A percentile compares a stretch with the other conserved stretches of the same genome.
Evolutionary conservation across 1,140 invertebrate species (phyloP).

Genomic region (Gonatopus flavifemur): DNA sequence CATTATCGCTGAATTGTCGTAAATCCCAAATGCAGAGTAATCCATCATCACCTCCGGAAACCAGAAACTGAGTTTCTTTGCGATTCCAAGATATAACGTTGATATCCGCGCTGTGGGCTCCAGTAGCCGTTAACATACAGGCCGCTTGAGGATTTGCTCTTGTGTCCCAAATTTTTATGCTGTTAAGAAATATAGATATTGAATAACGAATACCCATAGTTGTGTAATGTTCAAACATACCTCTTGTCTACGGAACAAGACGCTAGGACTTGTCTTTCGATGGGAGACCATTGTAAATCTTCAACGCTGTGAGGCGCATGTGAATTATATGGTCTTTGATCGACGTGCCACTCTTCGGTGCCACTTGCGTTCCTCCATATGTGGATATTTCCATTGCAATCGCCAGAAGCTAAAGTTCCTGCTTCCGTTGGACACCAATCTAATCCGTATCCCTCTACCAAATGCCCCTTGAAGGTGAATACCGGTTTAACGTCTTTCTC

Average conservation of each 20-base stretch:
- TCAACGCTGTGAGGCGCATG: conserved; percentile 90
- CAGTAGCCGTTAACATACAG: conserved; percentile 85
- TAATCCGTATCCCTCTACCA: conserved; percentile 89
- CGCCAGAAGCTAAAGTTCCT: conserved; percentile 86
- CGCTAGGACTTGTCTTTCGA: conserved; percentile 89
- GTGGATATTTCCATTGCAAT: conserved; percentile 89
- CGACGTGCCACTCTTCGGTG: conserved; percentile 86
- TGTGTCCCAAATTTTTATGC: conserved; percentile 89
- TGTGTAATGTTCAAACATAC: conserved; percentile 38
- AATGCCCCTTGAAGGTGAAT: conserved; percentile 88
- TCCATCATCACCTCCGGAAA: conserved; percentile 91
- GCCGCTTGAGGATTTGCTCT: conserved; percentile 82
- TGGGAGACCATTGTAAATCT: conserved; percentile 98
- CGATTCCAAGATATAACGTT: conserved; percentile 98
- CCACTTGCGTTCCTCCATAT: conserved; percentile 75
- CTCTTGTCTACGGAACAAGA: conserved; percentile 94
- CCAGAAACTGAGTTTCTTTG: conserved; percentile 69
- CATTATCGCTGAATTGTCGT: conserved; percentile 78
- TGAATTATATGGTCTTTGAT: conserved; percentile 82
- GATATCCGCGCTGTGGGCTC: conserved; percentile 90
- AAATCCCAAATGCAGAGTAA: conserved; percentile 95
- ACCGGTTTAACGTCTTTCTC: conserved; percentile 67
- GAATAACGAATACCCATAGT: background rate
- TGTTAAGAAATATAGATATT: conserved; percentile 31
- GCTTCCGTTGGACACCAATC: conserved; percentile 84